Conservation (phyloP, 2,113 vertebrate genomes). For the Eira barbara region DNA sequence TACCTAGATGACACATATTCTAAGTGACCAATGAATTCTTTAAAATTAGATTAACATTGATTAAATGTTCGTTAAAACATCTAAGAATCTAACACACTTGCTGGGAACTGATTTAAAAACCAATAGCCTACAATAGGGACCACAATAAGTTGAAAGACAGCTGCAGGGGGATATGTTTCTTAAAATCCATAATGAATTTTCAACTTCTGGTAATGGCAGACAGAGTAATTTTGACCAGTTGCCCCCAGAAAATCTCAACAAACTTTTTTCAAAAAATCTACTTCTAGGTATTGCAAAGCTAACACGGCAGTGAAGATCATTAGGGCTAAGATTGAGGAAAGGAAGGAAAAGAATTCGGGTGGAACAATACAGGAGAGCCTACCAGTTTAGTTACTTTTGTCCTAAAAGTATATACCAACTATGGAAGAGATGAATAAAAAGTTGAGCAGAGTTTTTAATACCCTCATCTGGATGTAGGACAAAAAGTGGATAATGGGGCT, state of each 20-base stretch:
- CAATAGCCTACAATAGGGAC: background rate
- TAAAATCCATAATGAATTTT: background rate
- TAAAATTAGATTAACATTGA: background rate
- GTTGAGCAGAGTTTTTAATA: background rate
- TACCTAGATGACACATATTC: background rate
- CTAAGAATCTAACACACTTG: background rate
- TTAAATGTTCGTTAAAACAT: background rate
- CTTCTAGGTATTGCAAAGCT: too few relatives aligned
- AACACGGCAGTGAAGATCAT: background rate
- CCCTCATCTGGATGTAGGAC: background rate
- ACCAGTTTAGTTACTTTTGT: background rate
- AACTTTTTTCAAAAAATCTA: background rate
- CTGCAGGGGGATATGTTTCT: background rate
- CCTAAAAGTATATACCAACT: background rate
- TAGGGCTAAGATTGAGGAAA: background rate
- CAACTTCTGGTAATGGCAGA: background rate
- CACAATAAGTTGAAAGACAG: background rate
- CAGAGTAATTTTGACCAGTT: background rate
- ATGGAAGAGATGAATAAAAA: background rate
- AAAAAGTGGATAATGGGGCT: background rate
- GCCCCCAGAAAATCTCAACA: background rate
- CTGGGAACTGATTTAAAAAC: background rate
- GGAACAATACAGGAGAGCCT: background rate
- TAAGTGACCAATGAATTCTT: background rate
- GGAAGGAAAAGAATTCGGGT: background rate